Conservation (phyloP, 1,140 invertebrate species). For the Sycobia sp. region DNA sequence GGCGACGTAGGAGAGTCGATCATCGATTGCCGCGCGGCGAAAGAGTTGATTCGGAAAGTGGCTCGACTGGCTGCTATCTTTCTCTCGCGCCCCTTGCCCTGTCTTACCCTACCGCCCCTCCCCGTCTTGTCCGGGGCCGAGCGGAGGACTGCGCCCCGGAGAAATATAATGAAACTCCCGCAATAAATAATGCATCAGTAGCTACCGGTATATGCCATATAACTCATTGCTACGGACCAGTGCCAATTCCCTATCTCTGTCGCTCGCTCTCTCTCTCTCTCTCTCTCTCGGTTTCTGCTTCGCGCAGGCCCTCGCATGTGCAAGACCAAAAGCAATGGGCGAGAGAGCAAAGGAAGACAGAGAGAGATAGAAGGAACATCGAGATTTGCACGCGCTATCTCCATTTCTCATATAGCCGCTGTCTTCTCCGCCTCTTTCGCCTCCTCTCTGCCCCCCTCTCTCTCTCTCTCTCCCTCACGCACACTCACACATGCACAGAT, state of each 20-base stretch:
- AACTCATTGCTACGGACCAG: conserved; percentile 52
- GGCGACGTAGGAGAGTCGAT: conserved; percentile 30
- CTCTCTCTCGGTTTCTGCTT: too few relatives aligned
- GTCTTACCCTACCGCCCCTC: background rate
- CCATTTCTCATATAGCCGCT: conserved; percentile 23
- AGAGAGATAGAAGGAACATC: background rate
- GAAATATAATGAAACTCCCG: conserved; percentile 59
- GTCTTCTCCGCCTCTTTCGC: conserved; percentile 10
- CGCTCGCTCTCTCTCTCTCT: too few relatives aligned
- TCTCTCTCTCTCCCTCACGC: conserved; percentile 25
- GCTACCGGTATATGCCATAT: conserved; percentile 58
- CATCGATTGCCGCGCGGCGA: conserved; percentile 27
- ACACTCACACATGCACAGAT: conserved; percentile 16
- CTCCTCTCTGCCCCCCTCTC: background rate
- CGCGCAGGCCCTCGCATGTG: too few relatives aligned
- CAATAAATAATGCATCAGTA: conserved; percentile 61
- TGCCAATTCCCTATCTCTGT: conserved; percentile 26
- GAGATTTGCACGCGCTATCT: conserved; percentile 16
- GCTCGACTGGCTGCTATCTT: conserved; percentile 13
- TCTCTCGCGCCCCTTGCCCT: background rate
- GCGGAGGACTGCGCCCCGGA: conserved; percentile 20
- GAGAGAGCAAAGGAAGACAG: background rate
- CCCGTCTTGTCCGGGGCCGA: background rate
- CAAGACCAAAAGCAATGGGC: too few relatives aligned
- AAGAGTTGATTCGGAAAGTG: conserved; percentile 32